Evolutionary conservation across 2,888 invertebrate species (phyloP), one percentile per base, ranked within the genome.

Genomic region (Uloborus plumipes): DNA sequence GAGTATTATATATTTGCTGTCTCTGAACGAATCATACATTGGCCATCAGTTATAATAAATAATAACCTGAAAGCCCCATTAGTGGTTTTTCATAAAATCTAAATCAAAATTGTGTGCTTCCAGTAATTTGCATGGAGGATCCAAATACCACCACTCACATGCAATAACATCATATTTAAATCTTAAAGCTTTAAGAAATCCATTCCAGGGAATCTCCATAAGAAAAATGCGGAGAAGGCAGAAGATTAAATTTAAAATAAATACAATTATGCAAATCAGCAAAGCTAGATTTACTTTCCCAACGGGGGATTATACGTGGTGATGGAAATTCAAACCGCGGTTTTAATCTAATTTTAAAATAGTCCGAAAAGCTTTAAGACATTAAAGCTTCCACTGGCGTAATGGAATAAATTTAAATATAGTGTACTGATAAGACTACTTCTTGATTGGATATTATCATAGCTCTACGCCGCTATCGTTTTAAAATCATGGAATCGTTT

Each of bases 341-440:
- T 81, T 81, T 81, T 81, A 81, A 81, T 74, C 80, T 74, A 74
- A 47, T 62, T 39, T 59, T 31, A 58, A 66, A 71, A 69, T 31
- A 61, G 20, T 61, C 51, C 31, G 18, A 58, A 64, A 47, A 51
- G 69, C 70, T 74, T 74, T 74, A 81, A 81, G 69, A 65, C 62
- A 74, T 70, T 74, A 74, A 74, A 74, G 73, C 49, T 26, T 69
- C 69, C 66, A 72, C 73, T 73, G 6, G 53, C 13, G 79, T 80
- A 81, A 81, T 81, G 80, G 74, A 81, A 81, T 81, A 81, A 81
- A 81, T 81, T 81, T 74, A 74, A 81, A 81, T 81, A 81, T 58
- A 39, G 47, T 14, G 50, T 74, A 39, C 53, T 81, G 70, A 74
- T 74, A 81, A 81, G 69, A 49, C 70, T 62, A 80, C 31, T 31